Base-by-base conservation (phyloP, 2,888 invertebrate genomes). In the Drosophila imparisetae region DNA sequence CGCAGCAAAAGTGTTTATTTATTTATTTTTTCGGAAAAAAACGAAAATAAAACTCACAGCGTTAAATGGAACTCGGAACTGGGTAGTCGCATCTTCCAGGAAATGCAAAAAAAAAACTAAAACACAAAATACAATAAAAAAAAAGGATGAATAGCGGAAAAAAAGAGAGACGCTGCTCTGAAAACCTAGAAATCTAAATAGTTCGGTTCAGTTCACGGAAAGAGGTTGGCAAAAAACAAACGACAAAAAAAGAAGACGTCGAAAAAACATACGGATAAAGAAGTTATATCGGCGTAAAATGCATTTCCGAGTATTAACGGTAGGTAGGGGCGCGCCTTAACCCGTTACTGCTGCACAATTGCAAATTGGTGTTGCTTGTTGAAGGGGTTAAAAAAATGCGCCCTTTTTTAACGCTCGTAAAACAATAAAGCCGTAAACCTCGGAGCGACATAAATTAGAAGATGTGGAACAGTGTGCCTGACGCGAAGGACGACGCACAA, bases 161-260 rank as follows among this genome's bases (percentile, higher is more conserved):
- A 18, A n/a, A 29, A 36, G 13, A 52, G 54, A 58, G 61, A 54
- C 36, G 29, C 64, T 90, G 89, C 90, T 89, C 89, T 90, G 81
- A 79, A 86, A 86, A 86, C 80, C 86, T 86, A 86, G 71, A 86
- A 86, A 86, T 83, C 90, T 86, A 86, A 85, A 86, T 89, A 81
- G 79, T 75, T 72, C 63, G 61, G 67, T 65, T 72, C 75, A 78
- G 63, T 81, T 81, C 79, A 57, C 30, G 58, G 70, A 81, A 86
- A 48, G 62, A 70, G 76, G 58, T 66, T 57, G 59, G 65, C 73
- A 45, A 63, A 53, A 70, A 66, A 70, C 49, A 24, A 49, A 18
- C 29, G 50, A 34, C 30, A 32, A 21, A 53, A 62, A 62, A n/a
- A 15, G 49, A 27, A 61, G 64, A 49, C 42, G 63, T 61, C 38